These are phyloP conservation scores for Chloromyia formosa DNA, from an alignment of 2,888 invertebrate genomes.

Conservation along the genomic window DNA sequence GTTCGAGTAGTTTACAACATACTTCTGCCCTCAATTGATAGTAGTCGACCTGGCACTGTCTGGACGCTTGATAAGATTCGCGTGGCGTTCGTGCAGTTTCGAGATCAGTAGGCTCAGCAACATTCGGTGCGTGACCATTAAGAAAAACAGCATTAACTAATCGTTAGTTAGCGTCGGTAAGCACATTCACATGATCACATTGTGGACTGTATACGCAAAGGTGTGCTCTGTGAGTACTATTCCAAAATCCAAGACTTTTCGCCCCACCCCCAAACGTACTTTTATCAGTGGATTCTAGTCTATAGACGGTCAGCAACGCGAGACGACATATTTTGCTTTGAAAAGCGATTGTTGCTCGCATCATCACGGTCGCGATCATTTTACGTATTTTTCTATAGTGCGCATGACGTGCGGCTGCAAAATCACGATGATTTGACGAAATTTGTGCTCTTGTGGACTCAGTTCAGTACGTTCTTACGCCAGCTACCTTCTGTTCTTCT, in stretches of 20 bases:
- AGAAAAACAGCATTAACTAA: no score
- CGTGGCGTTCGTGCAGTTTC: background rate
- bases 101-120: conserved; percentile 12
- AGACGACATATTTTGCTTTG: background rate
- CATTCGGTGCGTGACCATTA: no score
- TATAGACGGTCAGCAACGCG: background rate
- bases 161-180: no score
- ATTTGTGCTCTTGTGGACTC: conserved; percentile 29
- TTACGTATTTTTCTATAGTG: conserved; percentile 2
- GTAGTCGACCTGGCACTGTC: no score
- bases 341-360: background rate
- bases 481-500: background rate
- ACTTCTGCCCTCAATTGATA: no score
- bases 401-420: conserved; percentile 36
- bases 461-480: background rate
- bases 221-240: no score
- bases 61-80: no score
- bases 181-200: no score
- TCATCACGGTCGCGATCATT: background rate
- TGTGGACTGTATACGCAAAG: no score
- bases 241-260: background rate
- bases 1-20: no score
- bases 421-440: conserved; percentile 43
- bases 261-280: background rate
- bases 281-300: no score